Base-by-base conservation (phyloP, 2,113 vertebrate species). In the Thamnaconus septentrionalis region DNA sequence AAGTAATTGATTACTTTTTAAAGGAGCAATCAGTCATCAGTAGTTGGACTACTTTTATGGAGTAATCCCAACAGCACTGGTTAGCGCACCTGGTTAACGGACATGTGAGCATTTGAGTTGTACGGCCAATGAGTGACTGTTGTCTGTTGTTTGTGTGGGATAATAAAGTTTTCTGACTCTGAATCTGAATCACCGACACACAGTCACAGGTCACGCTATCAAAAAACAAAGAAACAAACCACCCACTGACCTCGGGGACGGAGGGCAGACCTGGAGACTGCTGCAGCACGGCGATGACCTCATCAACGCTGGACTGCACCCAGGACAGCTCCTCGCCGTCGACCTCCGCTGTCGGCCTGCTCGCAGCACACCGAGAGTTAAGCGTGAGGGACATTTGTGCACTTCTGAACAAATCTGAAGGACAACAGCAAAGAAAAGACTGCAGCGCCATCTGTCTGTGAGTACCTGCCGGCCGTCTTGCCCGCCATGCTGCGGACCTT, bases 231-330 rank as follows among this genome's bases (percentile, higher is more conserved):
- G 8, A 7, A 0, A 18, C 31, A 40, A 31, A 8, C 2, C 52
- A 47, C 46, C 0, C 5, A 41, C 8, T 45, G 51, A 96, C 95
- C 93, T 95, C 92, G 3, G 88, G 88, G 73, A 89, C 42, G 5
- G 71, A 82, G 31, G 91, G 88, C 10, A 89, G 81, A 48, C 80
- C 79, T 0, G 90, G 87, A 31, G 92, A 85, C 12, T 89, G 91
- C 68, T 93, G 93, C 51, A 98, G 83, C 78, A 94, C 89, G 48
- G 87, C 88, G 87, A 95, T 85, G 82, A 94, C 89, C 48, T 93
- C 93, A 76, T 96, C 92, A 64, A 98, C 79, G 74, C 75, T 91
- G 72, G 89, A 92, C 79, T 91, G 94, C 69, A 96, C 62, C 91
- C 90, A 92, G 44, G 88, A 68, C 51, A 97, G 82, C 58, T 93